Base-by-base conservation (phyloP, 37 sponge, comb jelly and placozoan species). In the Lycopodina hypogea region DNA sequence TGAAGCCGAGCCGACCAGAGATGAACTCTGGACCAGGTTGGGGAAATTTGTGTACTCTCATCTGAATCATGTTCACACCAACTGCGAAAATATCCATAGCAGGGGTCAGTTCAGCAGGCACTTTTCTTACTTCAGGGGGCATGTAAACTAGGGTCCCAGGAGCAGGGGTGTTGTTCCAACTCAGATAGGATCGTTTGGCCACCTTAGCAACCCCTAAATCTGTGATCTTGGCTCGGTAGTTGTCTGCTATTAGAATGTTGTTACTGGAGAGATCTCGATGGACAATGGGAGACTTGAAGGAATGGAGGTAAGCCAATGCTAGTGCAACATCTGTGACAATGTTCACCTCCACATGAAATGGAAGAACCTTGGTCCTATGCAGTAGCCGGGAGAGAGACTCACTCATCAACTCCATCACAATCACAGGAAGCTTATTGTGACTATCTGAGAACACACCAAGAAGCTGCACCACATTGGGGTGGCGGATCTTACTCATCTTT, bases 181-280 rank as follows among this genome's bases (percentile, higher is more conserved):
- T 69, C 29, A 76, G 39, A 42, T 69, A 77, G 19, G 77, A 76
- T 2, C 71, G 69, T 41, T 76, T 69, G 42, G 77, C 85, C 41
- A 84, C 57, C 40, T 84, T 84, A 18, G 85, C 76, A 1, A 84
- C 77, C 21, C 85, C 85, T 12, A 84, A 42, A 41, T 84, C 85
- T 28, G 85, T 84, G 73, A 86, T 39, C 45, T 86, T 86, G 37
- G 81, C 80, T n/a, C 69, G 51, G 32, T 29, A 26, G 40, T 72
- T 80, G 17, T 58, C 51, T 37, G 32, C 74, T 4, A 86, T 40
- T 4, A 86, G 80, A 24, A 86, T 74, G 56, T 86, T 86, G 59
- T 79, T 80, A 42, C 79, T 69, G 42, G 80, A 74, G 48, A 86
- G 74, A 68, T 86, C 87, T 72, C 87, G 62, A 36, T 86, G 87